Evolutionary conservation across 2,888 invertebrate species (phyloP).

Genomic region (Gnatocerus cornutus): DNA sequence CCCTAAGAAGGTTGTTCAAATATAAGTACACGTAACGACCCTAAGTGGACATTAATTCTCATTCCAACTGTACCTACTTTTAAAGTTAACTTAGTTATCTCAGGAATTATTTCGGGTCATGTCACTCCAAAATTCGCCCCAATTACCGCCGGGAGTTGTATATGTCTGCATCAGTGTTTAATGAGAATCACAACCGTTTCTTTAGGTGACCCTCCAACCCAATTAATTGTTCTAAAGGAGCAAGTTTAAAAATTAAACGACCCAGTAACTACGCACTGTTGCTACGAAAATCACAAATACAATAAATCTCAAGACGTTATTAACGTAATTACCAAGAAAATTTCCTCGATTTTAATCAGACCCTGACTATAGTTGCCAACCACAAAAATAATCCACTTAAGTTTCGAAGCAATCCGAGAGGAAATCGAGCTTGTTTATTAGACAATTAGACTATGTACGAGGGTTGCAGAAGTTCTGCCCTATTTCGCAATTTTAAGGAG

Average conservation of each 20-base stretch:
- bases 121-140: constrained; percentile 30
- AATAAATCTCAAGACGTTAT: constrained; percentile 16
- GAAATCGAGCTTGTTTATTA: no score
- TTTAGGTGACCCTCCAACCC: neutral
- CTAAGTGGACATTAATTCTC: constrained; percentile 36
- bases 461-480: no score
- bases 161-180: constrained; percentile 4
- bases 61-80: constrained; percentile 33
- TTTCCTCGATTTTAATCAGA: neutral
- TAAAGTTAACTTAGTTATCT: constrained; percentile 37
- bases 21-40: constrained; percentile 29
- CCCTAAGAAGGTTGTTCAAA: constrained; percentile 24
- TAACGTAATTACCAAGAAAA: constrained; percentile 6
- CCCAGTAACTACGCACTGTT: constrained; percentile 20
- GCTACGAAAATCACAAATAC: neutral
- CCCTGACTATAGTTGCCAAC: neutral
- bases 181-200: constrained; percentile 19
- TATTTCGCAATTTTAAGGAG: no score
- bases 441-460: no score
- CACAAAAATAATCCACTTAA: no score
- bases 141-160: constrained; percentile 20
- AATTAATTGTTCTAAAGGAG: constrained; percentile 4
- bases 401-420: no score
- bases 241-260: constrained; percentile 18
- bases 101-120: constrained; percentile 38